phyloP scores from a whole-genome alignment of 2,113 vertebrate genomes.

The Gadus chalcogrammus region DNA sequence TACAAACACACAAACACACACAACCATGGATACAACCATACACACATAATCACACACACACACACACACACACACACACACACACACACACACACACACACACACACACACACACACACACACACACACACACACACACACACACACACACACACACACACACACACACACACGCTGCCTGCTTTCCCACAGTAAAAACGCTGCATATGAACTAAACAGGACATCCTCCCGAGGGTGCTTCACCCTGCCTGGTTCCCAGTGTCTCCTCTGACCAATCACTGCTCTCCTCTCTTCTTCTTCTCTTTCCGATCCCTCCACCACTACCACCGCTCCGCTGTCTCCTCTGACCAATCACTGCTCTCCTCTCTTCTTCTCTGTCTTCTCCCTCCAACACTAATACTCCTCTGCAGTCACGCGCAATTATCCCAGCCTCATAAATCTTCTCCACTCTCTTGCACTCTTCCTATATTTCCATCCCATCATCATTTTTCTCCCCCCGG shows the following conservation, averaged over 20 bases:
- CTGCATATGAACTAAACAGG: conserved; percentile 63
- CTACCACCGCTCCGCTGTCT: too few relatives aligned
- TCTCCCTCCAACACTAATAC: too few relatives aligned
- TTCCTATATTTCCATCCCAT: too few relatives aligned
- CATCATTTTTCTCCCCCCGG: too few relatives aligned
- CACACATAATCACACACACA: neutral
- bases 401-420: too few relatives aligned
- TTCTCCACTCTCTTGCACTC: too few relatives aligned
- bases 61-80: neutral
- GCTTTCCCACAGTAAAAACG: conserved; percentile 67
- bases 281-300: neutral
- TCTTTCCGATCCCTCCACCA: neutral
- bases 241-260: conserved; percentile 40
- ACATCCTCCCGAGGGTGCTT: conserved; percentile 54
- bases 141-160: conserved; percentile 17
- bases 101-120: neutral
- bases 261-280: conserved; percentile 14
- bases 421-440: too few relatives aligned
- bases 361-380: too few relatives aligned
- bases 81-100: neutral
- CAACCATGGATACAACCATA: neutral
- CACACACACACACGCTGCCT: conserved; percentile 24
- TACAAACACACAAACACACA: neutral
- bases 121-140: conserved; percentile 32
- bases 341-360: too few relatives aligned